phyloP scores from a whole-genome alignment of 1,140 invertebrate genomes.

The Lamellibrachia luymesi region DNA sequence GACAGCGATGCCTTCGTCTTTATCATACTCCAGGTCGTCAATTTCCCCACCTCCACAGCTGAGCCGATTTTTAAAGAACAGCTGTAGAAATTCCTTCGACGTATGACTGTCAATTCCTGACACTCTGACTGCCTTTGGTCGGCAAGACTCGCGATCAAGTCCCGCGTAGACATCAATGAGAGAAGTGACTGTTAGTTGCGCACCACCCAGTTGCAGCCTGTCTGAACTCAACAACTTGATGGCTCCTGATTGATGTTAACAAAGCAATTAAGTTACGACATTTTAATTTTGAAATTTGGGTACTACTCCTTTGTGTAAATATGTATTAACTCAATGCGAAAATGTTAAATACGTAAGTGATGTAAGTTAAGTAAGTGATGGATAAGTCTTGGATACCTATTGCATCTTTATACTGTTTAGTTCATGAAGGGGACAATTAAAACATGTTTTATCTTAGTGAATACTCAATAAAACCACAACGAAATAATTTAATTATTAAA shows the following conservation, averaged over 20 bases:
- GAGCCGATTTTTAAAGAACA: slow-evolving; percentile 9
- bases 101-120: background rate
- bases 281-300: background rate
- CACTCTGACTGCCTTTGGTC: slow-evolving; percentile 5
- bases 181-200: background rate
- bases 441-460: no score
- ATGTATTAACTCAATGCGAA: no score
- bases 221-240: background rate
- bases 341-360: no score
- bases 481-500: no score
- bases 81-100: background rate
- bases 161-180: background rate
- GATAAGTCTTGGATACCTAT: no score
- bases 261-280: background rate
- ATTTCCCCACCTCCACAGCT: slow-evolving; percentile 9
- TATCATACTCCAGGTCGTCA: background rate
- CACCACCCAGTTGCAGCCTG: background rate
- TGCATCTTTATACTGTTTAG: background rate
- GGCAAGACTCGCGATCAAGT: background rate
- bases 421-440: no score
- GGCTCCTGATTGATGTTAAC: background rate
- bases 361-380: no score
- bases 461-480: no score
- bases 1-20: background rate
- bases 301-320: no score